phyloP scores from a whole-genome alignment of 2,888 invertebrate genomes.

The Ormia ochracea region DNA sequence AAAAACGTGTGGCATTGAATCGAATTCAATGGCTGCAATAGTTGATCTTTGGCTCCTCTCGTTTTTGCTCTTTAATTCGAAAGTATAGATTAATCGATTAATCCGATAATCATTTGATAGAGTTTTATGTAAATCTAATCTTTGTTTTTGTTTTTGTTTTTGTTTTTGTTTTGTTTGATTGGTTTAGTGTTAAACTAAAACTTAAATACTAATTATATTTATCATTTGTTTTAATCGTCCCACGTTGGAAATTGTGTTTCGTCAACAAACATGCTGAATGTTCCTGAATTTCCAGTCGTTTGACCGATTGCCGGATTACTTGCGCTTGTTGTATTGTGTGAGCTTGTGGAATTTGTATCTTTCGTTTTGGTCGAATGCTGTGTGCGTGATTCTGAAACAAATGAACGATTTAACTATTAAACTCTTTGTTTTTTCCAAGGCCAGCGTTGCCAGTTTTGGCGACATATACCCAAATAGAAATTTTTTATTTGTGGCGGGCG shows the following conservation, averaged over 20 bases:
- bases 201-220: conserved; percentile 30
- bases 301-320: conserved; percentile 67
- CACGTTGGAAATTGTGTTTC: conserved; percentile 81
- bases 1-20: background rate
- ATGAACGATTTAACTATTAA: background rate
- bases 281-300: conserved; percentile 68
- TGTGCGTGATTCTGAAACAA: conserved; percentile 68
- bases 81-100: too few species aligned
- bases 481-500: too few species aligned
- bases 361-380: conserved; percentile 61
- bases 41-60: background rate
- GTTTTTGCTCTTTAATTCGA: background rate
- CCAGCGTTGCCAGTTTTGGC: too few species aligned
- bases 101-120: too few species aligned
- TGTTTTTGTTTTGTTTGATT: conserved; percentile 17
- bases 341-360: conserved; percentile 63
- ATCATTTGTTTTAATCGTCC: conserved; percentile 79
- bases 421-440: too few species aligned
- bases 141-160: conserved; percentile 40
- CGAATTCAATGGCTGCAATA: background rate
- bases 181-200: conserved; percentile 32
- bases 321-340: conserved; percentile 64
- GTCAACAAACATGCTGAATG: conserved; percentile 79
- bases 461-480: too few species aligned
- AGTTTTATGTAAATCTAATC: conserved; percentile 39